Evolutionary conservation across 2,888 invertebrate species (phyloP).

Genomic region (Plutella xylostella): DNA sequence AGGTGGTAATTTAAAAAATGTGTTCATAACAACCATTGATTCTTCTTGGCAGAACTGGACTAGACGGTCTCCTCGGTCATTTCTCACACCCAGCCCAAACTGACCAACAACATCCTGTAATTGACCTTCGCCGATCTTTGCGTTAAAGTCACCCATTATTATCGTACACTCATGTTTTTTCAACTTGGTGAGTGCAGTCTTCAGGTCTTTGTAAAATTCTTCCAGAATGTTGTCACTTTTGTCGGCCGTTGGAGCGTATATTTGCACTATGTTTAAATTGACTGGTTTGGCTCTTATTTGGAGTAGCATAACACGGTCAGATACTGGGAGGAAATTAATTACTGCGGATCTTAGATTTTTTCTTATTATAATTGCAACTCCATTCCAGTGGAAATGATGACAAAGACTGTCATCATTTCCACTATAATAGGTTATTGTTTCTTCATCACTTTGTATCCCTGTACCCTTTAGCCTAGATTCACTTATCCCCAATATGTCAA

Average conservation of each 20-base stretch:
- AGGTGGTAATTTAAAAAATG: neutral
- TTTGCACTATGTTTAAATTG: neutral
- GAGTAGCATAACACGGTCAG: neutral
- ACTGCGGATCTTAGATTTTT: no score
- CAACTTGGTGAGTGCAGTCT: neutral
- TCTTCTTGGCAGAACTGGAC: no score
- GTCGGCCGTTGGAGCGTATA: constrained; percentile 1
- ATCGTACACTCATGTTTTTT: neutral
- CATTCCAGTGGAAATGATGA: no score
- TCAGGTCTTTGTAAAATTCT: neutral
- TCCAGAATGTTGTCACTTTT: neutral
- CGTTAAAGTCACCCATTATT: neutral
- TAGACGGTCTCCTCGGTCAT: neutral
- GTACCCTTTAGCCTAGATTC: neutral
- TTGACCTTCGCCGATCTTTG: neutral
- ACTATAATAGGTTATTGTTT: neutral
- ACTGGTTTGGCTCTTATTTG: neutral
- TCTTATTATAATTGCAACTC: neutral
- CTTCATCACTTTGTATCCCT: neutral
- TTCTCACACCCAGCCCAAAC: neutral
- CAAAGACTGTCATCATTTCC: neutral
- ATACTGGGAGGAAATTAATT: neutral
- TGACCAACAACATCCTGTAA: neutral
- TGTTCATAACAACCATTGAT: neutral
- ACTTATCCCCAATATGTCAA: neutral